phyloP scores from a whole-genome alignment of 2,797 vertebrate species.

The Malurus leucopterus region DNA sequence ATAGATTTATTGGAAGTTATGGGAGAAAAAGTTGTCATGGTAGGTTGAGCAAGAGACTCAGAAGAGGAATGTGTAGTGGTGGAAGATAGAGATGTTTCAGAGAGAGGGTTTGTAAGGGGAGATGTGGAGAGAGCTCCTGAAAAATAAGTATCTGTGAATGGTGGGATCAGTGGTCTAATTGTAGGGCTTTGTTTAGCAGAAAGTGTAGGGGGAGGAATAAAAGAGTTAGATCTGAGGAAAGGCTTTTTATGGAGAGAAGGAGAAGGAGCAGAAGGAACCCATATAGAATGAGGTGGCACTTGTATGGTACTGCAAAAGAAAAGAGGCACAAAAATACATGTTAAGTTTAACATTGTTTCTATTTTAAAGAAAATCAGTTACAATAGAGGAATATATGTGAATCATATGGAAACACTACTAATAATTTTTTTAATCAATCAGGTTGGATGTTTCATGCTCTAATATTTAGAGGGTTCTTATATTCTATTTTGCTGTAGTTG shows the following conservation, averaged over 20 bases:
- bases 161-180: background rate
- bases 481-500: background rate
- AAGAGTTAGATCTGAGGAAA: background rate
- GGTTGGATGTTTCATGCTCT: background rate
- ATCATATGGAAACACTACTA: background rate
- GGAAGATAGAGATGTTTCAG: background rate
- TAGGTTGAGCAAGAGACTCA: background rate
- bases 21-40: background rate
- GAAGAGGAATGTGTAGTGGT: background rate
- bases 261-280: background rate
- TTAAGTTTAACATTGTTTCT: background rate
- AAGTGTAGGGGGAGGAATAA: background rate
- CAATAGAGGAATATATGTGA: background rate
- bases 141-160: background rate
- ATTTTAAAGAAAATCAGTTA: background rate
- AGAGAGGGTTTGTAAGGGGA: background rate
- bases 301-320: constrained; percentile 64
- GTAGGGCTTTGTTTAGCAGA: background rate
- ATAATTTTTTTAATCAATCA: background rate
- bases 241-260: background rate
- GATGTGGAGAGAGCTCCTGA: background rate
- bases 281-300: constrained; percentile 44
- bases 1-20: background rate
- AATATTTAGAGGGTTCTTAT: background rate
- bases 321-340: background rate